Conservation (phyloP, 2,888 invertebrate genomes). For the Saturnia pavonia region DNA sequence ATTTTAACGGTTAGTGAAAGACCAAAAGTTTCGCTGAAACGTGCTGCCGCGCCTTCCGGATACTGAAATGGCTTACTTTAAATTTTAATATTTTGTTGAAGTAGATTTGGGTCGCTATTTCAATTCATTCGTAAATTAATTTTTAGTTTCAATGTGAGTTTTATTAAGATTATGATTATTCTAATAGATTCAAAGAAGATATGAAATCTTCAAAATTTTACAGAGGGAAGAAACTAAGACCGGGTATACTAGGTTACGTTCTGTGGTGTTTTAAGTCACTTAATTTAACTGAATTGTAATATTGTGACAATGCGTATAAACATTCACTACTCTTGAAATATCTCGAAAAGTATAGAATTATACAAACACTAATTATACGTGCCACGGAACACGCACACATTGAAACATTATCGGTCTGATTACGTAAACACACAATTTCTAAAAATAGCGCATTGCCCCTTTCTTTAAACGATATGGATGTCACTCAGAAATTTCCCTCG, state of each 20-base stretch:
- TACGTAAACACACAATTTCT: no score
- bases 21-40: slow-evolving; percentile 43
- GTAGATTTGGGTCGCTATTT: slow-evolving; percentile 32
- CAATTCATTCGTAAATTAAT: neutral
- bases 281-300: neutral
- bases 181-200: neutral
- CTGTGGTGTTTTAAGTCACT: neutral
- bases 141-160: neutral
- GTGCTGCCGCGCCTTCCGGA: slow-evolving; percentile 39
- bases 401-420: no score
- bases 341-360: no score
- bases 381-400: no score
- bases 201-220: neutral
- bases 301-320: no score
- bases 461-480: no score
- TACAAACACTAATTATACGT: no score
- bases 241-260: neutral
- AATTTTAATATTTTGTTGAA: slow-evolving; percentile 46
- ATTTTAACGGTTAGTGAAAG: slow-evolving; percentile 46
- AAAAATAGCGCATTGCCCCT: no score
- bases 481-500: no score
- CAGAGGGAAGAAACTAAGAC: neutral
- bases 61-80: slow-evolving; percentile 42
- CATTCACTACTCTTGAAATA: no score
- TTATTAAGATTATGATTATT: neutral